phyloP scores from a whole-genome alignment of 2,888 invertebrate genomes.

The Deilephila elpenor region DNA sequence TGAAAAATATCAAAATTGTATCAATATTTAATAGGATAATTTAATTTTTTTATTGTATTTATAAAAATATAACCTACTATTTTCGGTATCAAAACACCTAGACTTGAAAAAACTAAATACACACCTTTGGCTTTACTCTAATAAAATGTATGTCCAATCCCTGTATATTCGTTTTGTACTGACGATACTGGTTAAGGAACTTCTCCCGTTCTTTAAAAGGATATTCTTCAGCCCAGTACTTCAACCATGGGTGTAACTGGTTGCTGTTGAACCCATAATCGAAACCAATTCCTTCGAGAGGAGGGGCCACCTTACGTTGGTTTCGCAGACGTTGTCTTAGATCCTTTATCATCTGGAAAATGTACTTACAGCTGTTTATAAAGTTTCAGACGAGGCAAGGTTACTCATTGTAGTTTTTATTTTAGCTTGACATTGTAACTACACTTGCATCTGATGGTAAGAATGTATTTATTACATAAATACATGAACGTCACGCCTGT shows the following conservation, averaged over 20 bases:
- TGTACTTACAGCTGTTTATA: too few species aligned
- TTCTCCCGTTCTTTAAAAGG: constrained; percentile 85
- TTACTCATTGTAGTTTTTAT: too few species aligned
- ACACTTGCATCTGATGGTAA: too few species aligned
- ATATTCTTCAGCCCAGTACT: constrained; percentile 92
- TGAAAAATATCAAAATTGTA: constrained; percentile 7
- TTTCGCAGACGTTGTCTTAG: constrained; percentile 60
- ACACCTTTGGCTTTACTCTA: constrained; percentile 83
- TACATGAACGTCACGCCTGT: too few species aligned
- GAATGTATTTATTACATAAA: too few species aligned
- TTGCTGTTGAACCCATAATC: constrained; percentile 92
- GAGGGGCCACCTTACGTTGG: constrained; percentile 68
- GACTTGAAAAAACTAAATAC: too few species aligned
- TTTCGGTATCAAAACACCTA: too few species aligned
- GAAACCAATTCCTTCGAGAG: constrained; percentile 89
- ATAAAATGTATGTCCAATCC: constrained; percentile 87
- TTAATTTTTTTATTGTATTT: too few species aligned
- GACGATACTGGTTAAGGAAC: constrained; percentile 88
- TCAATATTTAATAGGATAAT: too few species aligned
- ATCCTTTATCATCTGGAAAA: constrained; percentile 63
- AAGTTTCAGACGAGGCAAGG: too few species aligned
- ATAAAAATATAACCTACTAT: too few species aligned
- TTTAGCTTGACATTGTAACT: too few species aligned
- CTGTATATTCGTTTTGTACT: constrained; percentile 91
- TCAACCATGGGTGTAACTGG: constrained; percentile 85